phyloP scores from a whole-genome alignment of 2,797 vertebrate genomes.

The Knipowitschia caucasica region DNA sequence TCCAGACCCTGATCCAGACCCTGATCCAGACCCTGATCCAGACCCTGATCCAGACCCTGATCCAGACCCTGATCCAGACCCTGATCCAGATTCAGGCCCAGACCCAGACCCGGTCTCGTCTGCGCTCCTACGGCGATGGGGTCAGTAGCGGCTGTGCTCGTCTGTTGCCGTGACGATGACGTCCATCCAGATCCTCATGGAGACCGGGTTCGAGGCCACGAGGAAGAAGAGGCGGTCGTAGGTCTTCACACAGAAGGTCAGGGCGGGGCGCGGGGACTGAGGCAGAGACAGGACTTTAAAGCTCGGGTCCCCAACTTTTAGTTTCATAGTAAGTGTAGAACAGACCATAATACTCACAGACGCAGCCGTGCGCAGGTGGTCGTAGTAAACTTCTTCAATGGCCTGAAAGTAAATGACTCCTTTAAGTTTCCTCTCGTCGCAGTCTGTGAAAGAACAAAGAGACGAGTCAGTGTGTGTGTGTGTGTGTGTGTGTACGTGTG shows the following conservation, averaged over 20 bases:
- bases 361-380: conserved; percentile 83
- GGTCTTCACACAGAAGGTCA: conserved; percentile 92
- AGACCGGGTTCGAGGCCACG: conserved; percentile 84
- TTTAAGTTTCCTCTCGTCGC: conserved; percentile 86
- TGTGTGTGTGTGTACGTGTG: too few relatives aligned
- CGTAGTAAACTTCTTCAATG: conserved; percentile 88
- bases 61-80: too few relatives aligned
- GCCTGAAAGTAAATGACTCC: conserved; percentile 93
- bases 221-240: conserved; percentile 91
- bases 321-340: too few relatives aligned
- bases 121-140: too few relatives aligned
- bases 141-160: conserved; percentile 85
- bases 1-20: too few relatives aligned
- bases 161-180: conserved; percentile 89
- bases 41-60: too few relatives aligned
- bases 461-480: too few relatives aligned
- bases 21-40: too few relatives aligned
- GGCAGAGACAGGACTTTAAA: conserved; percentile 10
- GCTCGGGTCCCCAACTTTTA: too few relatives aligned
- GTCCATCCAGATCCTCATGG: conserved; percentile 95
- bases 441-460: conserved; percentile 70
- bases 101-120: too few relatives aligned
- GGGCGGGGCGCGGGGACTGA: conserved; percentile 83
- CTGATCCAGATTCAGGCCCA: too few relatives aligned
- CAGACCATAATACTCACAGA: too few relatives aligned